Evolutionary conservation across 2,113 vertebrate species (phyloP), one percentile per base, ranked within the genome.

Genomic region (human): DNA sequence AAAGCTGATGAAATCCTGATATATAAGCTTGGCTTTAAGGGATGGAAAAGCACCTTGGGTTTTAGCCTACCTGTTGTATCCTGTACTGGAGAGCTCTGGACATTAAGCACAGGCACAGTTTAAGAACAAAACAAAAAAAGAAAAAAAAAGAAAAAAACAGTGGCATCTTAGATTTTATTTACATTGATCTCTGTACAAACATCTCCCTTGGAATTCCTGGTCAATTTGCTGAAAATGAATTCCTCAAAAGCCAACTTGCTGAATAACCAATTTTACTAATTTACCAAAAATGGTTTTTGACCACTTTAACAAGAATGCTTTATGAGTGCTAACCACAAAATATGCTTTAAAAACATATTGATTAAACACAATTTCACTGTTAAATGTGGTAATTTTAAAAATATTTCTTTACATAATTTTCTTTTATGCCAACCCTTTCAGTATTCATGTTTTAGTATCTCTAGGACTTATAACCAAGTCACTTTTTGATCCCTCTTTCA

Each of bases 221-320:
- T 87, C n/a, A 83, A 70, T 92, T 68, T 66, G 45, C 5, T 83
- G 17, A 73, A 80, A 92, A 94, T 52, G 13, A 90, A 94, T 57
- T 64, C 25, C 11, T n/a, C 35, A 84, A 78, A 90, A 89, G 25
- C 2, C 23, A 89, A 89, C 88, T 32, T 92, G 32, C 2, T 94
- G 27, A 94, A 72, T 80, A 85, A 57, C 4, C 32, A 80, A 84
- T 57, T 89, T 81, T 82, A 68, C 14, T 35, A 90, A 81, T 66
- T 84, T 73, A 78, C 18, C 40, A 83, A 92, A 43, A 89, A 48
- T 59, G 3, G 6, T 66, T 95, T 88, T 89, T 86, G 86, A 55
- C 23, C 81, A 70, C n/a, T 87, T 95, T 48, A 93, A 40, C 13
- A 70, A 81, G 72, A 94, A 87, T 66, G 4, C 85, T 89, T 86